Percentiles rank a stretch among this genome's conserved stretches.
Conservation (phyloP, 2,888 invertebrate species). For the Agrochola circellaris region DNA sequence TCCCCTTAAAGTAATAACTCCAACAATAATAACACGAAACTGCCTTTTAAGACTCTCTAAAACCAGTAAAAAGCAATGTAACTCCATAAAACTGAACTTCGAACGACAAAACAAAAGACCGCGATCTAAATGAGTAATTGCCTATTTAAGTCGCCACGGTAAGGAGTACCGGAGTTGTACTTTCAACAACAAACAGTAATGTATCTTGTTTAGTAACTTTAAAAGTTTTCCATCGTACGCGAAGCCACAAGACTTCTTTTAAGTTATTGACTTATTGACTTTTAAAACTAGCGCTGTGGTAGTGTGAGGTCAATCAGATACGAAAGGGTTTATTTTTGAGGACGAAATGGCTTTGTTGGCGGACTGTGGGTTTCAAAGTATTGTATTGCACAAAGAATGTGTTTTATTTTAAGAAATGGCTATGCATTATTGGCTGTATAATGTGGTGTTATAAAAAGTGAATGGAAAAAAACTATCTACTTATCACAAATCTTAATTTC, state of each 20-base stretch:
- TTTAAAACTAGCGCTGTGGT: conserved; percentile 66
- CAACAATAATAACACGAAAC: neutral
- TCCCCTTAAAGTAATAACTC: too few species aligned
- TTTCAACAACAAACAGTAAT: conserved; percentile 67
- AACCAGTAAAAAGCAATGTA: conserved; percentile 47
- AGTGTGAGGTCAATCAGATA: conserved; percentile 39
- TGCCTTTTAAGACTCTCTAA: conserved; percentile 10
- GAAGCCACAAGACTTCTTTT: conserved; percentile 57
- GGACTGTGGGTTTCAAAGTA: conserved; percentile 1
- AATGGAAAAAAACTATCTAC: neutral
- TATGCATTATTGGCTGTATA: neutral
- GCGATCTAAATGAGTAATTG: conserved; percentile 65
- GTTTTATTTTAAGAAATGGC: neutral
- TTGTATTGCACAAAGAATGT: neutral
- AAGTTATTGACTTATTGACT: conserved; percentile 77
- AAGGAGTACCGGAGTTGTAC: conserved; percentile 47
- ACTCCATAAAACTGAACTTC: conserved; percentile 36
- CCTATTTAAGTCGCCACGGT: conserved; percentile 60
- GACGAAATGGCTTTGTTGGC: conserved; percentile 31
- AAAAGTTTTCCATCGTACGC: conserved; percentile 70
- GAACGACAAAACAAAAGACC: conserved; percentile 47
- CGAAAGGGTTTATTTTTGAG: conserved; percentile 43
- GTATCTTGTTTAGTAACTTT: conserved; percentile 78
- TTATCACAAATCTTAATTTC: neutral
- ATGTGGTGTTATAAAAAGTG: neutral